Evolutionary conservation across 2,888 invertebrate genomes (phyloP).

Genomic region (Ernsta delagoae): DNA sequence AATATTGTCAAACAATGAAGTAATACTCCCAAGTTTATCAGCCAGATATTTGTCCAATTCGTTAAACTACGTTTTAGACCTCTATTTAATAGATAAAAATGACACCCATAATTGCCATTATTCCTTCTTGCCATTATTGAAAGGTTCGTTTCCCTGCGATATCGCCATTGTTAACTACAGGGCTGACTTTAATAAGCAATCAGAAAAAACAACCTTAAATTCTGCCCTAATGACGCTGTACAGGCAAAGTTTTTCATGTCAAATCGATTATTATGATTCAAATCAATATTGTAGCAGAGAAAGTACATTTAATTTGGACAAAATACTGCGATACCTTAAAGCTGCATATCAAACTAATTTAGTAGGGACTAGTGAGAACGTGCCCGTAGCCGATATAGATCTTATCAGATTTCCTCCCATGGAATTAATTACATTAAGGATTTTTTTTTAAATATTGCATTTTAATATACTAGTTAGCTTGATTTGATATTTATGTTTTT

Average conservation of each 20-base stretch:
- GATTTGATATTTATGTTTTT: no score
- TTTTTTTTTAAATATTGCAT: slow-evolving; percentile 50
- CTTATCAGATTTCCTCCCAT: slow-evolving; percentile 63
- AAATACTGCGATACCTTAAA: slow-evolving; percentile 60
- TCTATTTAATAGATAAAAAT: slow-evolving; percentile 62
- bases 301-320: slow-evolving; percentile 55
- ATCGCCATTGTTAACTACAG: slow-evolving; percentile 67
- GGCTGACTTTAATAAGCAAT: slow-evolving; percentile 49
- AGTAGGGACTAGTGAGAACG: slow-evolving; percentile 65
- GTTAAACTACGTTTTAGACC: slow-evolving; percentile 60
- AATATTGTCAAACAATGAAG: slow-evolving; percentile 37
- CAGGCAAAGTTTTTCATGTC: slow-evolving; percentile 64
- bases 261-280: slow-evolving; percentile 48
- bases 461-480: no score
- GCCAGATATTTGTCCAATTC: slow-evolving; percentile 60
- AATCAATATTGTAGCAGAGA: slow-evolving; percentile 58
- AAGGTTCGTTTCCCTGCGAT: slow-evolving; percentile 70
- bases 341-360: slow-evolving; percentile 67
- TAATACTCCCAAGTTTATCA: slow-evolving; percentile 63
- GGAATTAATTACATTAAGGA: slow-evolving; percentile 64
- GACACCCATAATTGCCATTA: slow-evolving; percentile 56
- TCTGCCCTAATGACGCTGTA: slow-evolving; percentile 65
- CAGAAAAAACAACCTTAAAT: slow-evolving; percentile 48
- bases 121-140: slow-evolving; percentile 65
- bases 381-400: slow-evolving; percentile 51